phyloP scores from a whole-genome alignment of 2,797 vertebrate species.

The Arrhamphus sclerolepis region DNA sequence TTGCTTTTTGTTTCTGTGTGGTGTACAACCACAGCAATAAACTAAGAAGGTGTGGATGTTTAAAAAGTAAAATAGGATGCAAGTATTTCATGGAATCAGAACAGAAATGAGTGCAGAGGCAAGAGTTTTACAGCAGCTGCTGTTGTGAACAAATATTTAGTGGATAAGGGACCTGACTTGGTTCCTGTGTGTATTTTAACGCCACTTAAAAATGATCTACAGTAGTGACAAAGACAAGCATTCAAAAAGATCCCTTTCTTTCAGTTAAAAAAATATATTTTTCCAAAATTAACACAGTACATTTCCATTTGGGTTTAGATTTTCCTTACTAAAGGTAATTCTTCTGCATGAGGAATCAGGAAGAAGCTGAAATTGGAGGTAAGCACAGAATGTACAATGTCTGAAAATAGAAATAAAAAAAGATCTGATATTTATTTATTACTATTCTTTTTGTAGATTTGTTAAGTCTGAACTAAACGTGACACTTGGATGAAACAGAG shows the following conservation, averaged over 20 bases:
- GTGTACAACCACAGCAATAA: no score
- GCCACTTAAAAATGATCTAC: background rate
- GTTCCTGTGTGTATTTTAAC: constrained; percentile 2
- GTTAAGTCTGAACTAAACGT: no score
- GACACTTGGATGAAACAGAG: no score
- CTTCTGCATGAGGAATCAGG: background rate
- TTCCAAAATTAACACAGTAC: background rate
- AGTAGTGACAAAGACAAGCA: background rate
- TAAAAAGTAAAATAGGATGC: no score
- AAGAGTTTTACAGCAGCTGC: background rate
- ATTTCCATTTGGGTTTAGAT: background rate
- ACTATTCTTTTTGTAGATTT: no score
- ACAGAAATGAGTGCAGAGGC: background rate
- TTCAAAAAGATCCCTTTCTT: no score
- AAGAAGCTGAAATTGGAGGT: background rate
- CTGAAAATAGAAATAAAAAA: no score
- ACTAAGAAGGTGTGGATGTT: no score
- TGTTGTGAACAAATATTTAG: constrained; percentile 6
- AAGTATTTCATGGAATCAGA: background rate
- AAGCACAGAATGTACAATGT: no score
- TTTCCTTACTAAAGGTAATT: background rate
- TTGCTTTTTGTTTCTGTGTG: no score
- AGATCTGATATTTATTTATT: no score
- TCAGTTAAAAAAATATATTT: background rate
- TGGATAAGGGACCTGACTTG: constrained; percentile 4